Conservation (phyloP, 2,113 vertebrate species). For the Cochlearius cochlearius region DNA sequence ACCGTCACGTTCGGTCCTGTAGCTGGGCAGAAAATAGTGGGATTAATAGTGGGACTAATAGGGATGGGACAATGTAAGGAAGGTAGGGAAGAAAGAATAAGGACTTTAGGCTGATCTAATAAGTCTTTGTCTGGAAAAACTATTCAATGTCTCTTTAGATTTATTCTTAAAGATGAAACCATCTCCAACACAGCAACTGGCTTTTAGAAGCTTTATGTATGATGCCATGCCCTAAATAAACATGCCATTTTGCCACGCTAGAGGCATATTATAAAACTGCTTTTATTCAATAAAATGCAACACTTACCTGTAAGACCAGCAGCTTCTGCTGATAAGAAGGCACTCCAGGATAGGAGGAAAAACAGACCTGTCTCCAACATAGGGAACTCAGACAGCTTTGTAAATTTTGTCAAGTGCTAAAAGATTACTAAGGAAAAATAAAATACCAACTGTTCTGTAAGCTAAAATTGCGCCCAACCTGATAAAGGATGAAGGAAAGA, state of each 20-base stretch:
- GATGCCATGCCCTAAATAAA: neutral
- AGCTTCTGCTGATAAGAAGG: constrained; percentile 85
- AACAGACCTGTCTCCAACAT: constrained; percentile 84
- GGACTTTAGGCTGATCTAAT: neutral
- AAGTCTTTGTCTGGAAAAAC: neutral
- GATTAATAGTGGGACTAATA: neutral
- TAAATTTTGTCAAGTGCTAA: constrained; percentile 85
- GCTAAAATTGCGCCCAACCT: neutral
- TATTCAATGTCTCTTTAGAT: neutral
- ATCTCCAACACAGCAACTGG: neutral
- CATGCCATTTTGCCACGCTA: neutral
- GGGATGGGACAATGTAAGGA: neutral
- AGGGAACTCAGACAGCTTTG: constrained; percentile 81
- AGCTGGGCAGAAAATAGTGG: neutral
- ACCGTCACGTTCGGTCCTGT: neutral
- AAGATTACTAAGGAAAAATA: constrained; percentile 75
- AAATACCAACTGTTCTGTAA: neutral
- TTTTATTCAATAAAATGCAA: neutral
- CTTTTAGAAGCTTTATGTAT: neutral
- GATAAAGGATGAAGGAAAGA: neutral
- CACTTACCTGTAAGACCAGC: constrained; percentile 81
- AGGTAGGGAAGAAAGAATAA: neutral
- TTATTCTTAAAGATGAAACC: neutral
- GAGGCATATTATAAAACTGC: neutral
- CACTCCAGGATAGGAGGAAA: constrained; percentile 86